Conservation (phyloP, 2,797 vertebrate species). For the Diglossa cyanea region DNA sequence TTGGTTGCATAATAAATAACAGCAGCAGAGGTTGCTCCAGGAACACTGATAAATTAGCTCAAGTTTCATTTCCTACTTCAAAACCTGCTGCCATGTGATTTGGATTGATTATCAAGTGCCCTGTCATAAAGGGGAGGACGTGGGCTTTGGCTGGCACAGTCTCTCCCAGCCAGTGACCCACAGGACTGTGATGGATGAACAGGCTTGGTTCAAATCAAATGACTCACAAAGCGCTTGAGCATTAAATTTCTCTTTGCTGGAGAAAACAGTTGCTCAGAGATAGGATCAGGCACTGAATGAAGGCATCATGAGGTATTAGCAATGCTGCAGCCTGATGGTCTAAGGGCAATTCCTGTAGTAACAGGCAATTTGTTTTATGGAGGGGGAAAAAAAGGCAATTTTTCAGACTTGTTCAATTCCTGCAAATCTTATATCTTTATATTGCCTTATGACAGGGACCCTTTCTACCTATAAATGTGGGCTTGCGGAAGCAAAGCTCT, state of each 20-base stretch:
- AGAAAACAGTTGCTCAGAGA: not conserved
- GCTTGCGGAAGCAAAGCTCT: not conserved
- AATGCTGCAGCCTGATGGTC: not conserved
- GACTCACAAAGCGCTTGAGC: not conserved
- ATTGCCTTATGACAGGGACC: not conserved
- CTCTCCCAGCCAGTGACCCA: not conserved
- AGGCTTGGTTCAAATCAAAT: not conserved
- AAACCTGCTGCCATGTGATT: not conserved
- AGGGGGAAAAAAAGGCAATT: fast-evolving
- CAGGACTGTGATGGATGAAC: not conserved
- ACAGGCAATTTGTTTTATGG: not conserved
- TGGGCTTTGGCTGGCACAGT: not conserved
- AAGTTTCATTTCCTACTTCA: not conserved
- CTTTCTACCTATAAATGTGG: not conserved
- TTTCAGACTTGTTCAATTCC: not conserved
- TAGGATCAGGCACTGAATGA: not conserved
- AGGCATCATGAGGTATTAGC: not conserved
- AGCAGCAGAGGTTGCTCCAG: not conserved
- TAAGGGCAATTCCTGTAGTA: not conserved
- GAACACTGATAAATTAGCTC: not conserved
- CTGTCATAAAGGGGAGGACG: not conserved
- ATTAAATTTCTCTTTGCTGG: not conserved
- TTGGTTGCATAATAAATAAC: not conserved
- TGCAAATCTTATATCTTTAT: not conserved
- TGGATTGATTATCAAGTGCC: not conserved